Percentiles rank a stretch among this genome's conserved stretches.
Conservation (phyloP, 2,888 invertebrate species). For the Nomada goodeniana region DNA sequence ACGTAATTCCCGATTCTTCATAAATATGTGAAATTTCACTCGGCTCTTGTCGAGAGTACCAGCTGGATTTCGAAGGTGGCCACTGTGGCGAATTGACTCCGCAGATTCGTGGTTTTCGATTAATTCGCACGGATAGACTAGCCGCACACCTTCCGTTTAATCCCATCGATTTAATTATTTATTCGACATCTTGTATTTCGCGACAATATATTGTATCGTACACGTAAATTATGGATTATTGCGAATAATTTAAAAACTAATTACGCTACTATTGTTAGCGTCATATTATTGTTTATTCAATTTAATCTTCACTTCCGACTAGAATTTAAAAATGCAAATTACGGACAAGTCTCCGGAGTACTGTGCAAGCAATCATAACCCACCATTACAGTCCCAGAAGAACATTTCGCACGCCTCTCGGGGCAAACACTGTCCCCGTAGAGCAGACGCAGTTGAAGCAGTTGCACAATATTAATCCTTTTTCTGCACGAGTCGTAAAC, state of each 20-base stretch:
- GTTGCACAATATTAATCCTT: background rate
- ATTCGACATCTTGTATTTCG: background rate
- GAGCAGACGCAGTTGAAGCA: background rate
- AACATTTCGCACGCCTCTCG: background rate
- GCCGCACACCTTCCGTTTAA: slow-evolving; percentile 28
- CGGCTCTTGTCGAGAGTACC: slow-evolving; percentile 1
- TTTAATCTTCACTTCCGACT: background rate
- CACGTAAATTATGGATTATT: no score
- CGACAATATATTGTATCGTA: no score
- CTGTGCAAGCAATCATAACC: background rate
- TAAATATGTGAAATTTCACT: slow-evolving; percentile 38
- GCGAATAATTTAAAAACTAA: no score
- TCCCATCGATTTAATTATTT: slow-evolving; percentile 36
- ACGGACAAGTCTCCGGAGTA: background rate
- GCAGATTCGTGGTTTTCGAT: slow-evolving; percentile 41
- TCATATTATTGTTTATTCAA: background rate
- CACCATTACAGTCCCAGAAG: background rate
- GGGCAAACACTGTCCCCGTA: background rate
- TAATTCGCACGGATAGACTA: slow-evolving; percentile 35
- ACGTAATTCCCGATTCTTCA: slow-evolving; percentile 24
- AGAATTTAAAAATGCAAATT: background rate
- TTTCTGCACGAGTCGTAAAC: background rate
- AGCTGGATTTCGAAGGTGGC: slow-evolving; percentile 14
- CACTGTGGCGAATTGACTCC: slow-evolving; percentile 25
- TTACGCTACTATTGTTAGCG: no score